A percentile compares a stretch with the other conserved stretches of the same genome.
These are phyloP conservation scores for Ibycter americanus DNA, from an alignment of 2,797 vertebrate species.

Conservation along the genomic window DNA sequence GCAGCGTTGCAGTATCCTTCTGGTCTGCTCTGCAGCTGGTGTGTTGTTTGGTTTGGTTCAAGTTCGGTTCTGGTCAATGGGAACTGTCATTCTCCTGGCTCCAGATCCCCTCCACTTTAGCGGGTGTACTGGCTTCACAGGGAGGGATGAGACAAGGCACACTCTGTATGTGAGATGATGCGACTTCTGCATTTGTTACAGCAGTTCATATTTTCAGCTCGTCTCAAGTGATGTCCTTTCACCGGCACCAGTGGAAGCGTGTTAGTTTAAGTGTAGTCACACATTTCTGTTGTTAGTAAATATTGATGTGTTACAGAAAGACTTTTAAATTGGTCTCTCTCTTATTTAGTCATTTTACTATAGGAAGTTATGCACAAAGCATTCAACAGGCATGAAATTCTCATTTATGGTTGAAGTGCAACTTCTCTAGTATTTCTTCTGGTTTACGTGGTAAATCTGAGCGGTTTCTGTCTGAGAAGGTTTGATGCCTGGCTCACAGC, in stretches of 20 bases:
- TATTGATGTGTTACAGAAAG: no score
- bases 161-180: accelerated
- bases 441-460: accelerated
- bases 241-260: background rate
- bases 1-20: background rate
- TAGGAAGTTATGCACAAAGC: background rate
- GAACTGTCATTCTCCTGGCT: background rate
- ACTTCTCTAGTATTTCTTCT: background rate
- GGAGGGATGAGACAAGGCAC: background rate
- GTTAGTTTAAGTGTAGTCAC: no score
- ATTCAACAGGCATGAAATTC: background rate
- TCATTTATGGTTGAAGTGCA: no score
- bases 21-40: background rate
- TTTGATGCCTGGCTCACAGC: background rate
- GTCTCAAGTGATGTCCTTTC: background rate
- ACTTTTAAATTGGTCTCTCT: background rate
- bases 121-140: no score
- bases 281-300: background rate
- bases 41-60: background rate
- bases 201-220: background rate
- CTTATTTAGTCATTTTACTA: background rate
- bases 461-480: accelerated
- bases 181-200: background rate
- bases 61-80: no score
- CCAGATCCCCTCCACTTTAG: background rate